These are phyloP conservation scores for Papilio elwesi DNA, from an alignment of 2,888 invertebrate genomes.

Conservation along the genomic window DNA sequence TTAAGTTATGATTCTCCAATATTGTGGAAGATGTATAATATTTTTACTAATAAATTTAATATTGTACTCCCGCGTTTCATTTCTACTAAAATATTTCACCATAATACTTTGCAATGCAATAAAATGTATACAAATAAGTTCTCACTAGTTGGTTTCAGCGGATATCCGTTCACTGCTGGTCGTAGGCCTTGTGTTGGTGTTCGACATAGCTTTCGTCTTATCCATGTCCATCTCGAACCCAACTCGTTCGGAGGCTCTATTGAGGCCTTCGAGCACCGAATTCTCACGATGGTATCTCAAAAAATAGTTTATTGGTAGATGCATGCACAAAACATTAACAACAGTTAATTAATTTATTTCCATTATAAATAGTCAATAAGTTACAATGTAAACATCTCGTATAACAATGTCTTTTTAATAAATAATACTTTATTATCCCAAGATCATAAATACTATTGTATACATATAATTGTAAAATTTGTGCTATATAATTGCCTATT, in stretches of 20 bases:
- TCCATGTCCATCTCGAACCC: no score
- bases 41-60: slow-evolving; percentile 85
- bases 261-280: no score
- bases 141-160: no score
- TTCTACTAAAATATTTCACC: slow-evolving; percentile 43
- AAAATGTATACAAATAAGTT: no score
- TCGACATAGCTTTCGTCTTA: no score
- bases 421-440: slow-evolving; percentile 15
- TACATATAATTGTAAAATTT: slow-evolving; percentile 17
- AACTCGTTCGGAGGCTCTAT: no score
- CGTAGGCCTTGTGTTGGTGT: no score
- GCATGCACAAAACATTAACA: background rate
- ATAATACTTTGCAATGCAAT: background rate
- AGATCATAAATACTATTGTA: slow-evolving; percentile 7
- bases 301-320: background rate
- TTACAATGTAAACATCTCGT: slow-evolving; percentile 19
- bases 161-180: no score
- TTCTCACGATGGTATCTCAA: no score
- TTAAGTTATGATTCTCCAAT: slow-evolving; percentile 84
- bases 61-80: slow-evolving; percentile 73
- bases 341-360: slow-evolving; percentile 30
- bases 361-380: slow-evolving; percentile 30
- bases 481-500: slow-evolving; percentile 8
- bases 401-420: slow-evolving; percentile 15
- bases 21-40: slow-evolving; percentile 85